A percentile compares a stretch with the other conserved stretches of the same genome.
Conservation (phyloP, 2,113 vertebrate species). For the Nerophis lumbriciformis region DNA sequence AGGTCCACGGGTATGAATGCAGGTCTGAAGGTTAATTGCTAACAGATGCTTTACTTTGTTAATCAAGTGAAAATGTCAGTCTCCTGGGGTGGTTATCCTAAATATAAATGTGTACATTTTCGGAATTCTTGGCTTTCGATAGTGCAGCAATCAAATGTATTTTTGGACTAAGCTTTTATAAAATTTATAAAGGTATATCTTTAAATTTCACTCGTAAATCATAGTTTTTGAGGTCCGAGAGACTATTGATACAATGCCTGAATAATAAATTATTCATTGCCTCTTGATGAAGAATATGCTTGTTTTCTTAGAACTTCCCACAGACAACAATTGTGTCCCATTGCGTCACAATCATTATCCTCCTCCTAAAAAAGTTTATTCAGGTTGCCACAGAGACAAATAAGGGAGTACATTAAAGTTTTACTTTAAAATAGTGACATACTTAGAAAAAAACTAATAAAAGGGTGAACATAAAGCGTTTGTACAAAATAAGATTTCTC, state of each 20-base stretch:
- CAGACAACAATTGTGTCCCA: background rate
- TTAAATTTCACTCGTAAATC: background rate
- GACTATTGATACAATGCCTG: background rate
- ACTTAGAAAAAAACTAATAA: constrained; percentile 3
- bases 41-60: constrained; percentile 64
- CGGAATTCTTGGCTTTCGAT: background rate
- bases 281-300: background rate
- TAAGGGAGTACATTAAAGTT: background rate
- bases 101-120: constrained; percentile 17
- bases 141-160: background rate
- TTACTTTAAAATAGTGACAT: constrained; percentile 3
- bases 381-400: background rate
- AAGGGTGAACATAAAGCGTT: constrained; percentile 8
- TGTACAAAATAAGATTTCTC: constrained; percentile 19
- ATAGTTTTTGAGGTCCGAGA: background rate
- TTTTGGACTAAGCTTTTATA: background rate
- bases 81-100: constrained; percentile 22
- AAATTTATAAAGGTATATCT: background rate
- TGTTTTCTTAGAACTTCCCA: background rate
- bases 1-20: constrained; percentile 43
- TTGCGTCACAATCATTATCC: background rate
- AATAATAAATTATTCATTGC: background rate
- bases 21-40: constrained; percentile 64
- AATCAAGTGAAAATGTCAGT: constrained; percentile 53
- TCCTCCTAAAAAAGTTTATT: background rate